phyloP scores from a whole-genome alignment of 1,140 invertebrate species.

The Neuroterus valhalla region DNA sequence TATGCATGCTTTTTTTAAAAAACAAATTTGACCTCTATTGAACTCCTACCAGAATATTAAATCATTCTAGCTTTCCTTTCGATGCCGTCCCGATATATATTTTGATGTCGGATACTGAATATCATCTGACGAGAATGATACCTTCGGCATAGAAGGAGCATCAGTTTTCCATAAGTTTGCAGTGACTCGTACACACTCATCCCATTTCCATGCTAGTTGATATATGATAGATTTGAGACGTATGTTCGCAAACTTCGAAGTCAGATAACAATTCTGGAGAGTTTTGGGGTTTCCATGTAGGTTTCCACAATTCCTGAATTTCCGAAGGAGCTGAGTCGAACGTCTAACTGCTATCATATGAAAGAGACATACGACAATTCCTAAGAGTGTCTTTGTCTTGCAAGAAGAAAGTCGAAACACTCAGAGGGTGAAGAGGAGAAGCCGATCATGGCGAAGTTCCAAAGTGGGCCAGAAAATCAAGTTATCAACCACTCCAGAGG shows the following conservation, averaged over 20 bases:
- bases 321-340: neutral
- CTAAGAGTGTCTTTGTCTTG: neutral
- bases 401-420: conserved; percentile 8
- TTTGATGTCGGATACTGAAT: neutral
- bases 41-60: too few species aligned
- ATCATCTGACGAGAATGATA: neutral
- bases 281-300: neutral
- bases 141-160: neutral
- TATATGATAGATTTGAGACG: neutral
- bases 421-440: conserved; percentile 17
- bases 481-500: conserved; percentile 64
- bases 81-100: neutral
- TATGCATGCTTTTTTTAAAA: too few species aligned
- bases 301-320: conserved; percentile 9
- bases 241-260: conserved; percentile 16
- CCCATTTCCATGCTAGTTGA: neutral
- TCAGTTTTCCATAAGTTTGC: conserved; percentile 14
- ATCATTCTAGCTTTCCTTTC: too few species aligned
- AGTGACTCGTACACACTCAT: neutral
- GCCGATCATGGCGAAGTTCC: conserved; percentile 57
- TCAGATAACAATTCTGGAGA: neutral
- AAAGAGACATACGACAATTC: conserved; percentile 23
- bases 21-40: too few species aligned
- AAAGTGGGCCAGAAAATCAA: conserved; percentile 63
- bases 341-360: conserved; percentile 15